Percentiles rank a stretch among this genome's conserved stretches.
Conservation (phyloP, 1,140 invertebrate species). For the Amyelois transitella region DNA sequence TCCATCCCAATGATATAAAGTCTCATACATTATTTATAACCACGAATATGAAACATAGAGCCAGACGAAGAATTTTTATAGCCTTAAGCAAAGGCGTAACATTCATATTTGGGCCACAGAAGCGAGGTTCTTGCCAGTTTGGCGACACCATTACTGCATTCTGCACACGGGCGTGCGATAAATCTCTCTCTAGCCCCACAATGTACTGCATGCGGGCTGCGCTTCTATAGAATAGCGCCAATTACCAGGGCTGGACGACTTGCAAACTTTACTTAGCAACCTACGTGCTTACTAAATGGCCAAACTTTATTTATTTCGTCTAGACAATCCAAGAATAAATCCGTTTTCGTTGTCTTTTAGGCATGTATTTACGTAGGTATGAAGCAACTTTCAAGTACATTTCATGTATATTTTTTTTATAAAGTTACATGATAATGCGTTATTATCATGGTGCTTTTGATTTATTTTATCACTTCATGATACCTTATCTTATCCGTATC, state of each 20-base stretch:
- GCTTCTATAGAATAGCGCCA: slow-evolving; percentile 28
- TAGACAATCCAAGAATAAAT: not conserved
- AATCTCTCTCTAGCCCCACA: slow-evolving; percentile 37
- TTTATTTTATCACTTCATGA: not conserved
- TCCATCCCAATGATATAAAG: not conserved
- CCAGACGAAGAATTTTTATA: slow-evolving; percentile 41
- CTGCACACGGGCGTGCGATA: slow-evolving; percentile 39
- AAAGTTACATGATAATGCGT: no score
- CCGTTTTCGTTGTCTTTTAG: no score
- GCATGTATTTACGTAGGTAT: no score
- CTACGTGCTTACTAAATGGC: not conserved
- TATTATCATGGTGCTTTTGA: not conserved
- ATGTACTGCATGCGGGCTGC: slow-evolving; percentile 44
- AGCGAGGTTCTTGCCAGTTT: slow-evolving; percentile 26
- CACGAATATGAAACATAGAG: slow-evolving; percentile 23
- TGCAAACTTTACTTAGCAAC: slow-evolving; percentile 34
- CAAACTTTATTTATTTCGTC: not conserved
- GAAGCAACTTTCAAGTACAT: no score
- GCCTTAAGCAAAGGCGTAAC: slow-evolving; percentile 25
- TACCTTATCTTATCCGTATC: not conserved
- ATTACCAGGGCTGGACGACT: slow-evolving; percentile 29
- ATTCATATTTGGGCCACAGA: slow-evolving; percentile 33
- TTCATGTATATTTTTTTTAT: no score
- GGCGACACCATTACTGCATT: slow-evolving; percentile 45
- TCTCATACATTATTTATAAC: slow-evolving; percentile 14